Conservation (phyloP, 2,888 invertebrate genomes). For the Xiphydria camelus region DNA sequence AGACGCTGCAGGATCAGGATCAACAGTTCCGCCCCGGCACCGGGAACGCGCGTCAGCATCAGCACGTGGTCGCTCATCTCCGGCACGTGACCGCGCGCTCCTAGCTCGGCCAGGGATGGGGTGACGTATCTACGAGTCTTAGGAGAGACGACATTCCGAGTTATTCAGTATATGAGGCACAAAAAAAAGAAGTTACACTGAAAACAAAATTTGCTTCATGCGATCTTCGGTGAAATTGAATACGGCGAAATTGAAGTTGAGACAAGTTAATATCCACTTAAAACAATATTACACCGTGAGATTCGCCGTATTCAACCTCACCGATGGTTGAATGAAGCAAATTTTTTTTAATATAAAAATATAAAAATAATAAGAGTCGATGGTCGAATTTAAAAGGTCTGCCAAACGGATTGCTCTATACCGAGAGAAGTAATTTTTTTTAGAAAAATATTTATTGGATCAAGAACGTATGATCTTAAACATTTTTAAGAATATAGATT, state of each 20-base stretch:
- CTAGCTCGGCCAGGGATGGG: slow-evolving; percentile 61
- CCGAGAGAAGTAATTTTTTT: no score
- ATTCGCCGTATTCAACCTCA: no score
- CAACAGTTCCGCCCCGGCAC: slow-evolving; percentile 64
- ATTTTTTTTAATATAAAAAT: background rate
- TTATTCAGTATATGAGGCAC: background rate
- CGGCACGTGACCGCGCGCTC: slow-evolving; percentile 53
- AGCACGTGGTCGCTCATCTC: slow-evolving; percentile 61
- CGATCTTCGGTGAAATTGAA: no score
- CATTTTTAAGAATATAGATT: no score
- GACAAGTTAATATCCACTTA: no score
- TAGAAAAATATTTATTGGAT: no score
- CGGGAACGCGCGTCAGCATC: slow-evolving; percentile 66
- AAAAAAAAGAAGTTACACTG: background rate
- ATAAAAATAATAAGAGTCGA: background rate
- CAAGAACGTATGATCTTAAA: no score
- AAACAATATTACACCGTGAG: no score
- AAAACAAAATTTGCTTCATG: background rate
- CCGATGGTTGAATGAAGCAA: no score
- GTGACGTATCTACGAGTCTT: slow-evolving; percentile 55
- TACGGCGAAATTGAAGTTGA: no score
- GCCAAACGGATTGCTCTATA: no score
- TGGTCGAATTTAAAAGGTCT: no score
- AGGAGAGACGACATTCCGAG: background rate
- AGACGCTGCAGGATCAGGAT: slow-evolving; percentile 64